Evolutionary conservation across 2,888 invertebrate species (phyloP), one percentile per base, ranked within the genome.

Genomic region (Hirtodrosophila confusa): DNA sequence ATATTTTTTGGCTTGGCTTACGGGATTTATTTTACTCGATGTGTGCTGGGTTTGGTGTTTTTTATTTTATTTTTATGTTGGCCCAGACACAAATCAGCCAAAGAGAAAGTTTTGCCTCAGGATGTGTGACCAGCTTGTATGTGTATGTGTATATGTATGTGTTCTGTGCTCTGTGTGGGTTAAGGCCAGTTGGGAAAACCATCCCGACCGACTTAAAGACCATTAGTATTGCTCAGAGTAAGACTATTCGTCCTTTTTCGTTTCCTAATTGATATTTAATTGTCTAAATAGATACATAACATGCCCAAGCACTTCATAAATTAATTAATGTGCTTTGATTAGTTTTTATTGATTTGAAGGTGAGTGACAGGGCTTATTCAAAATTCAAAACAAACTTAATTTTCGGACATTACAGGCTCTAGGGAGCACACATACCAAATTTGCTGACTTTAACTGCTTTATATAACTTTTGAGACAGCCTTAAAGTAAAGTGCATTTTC

Each of bases 1-100:
- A 86, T 84, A 86, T 74, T 80, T 79, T 79, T 78, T 74, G 71
- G 69, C 67, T 67, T n/a, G 62, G 64, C 53, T 71, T 51, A 53
- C 37, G 37, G 50, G 44, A 49, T 47, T 62, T 63, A 39, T 40
- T 40, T 54, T 35, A 56, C 24, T 57, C 39, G 41, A 53, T 36
- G 44, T 56, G 17, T 17, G 17, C 17, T 17, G 17, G 17, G 1
- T 17, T 17, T 17, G 17, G 17, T 17, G 17, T 48, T 47, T 56
- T 50, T 41, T 33, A 33, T 17, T 29, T 8, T 3, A 4, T 12
- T 23, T 31, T 12, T 35, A 27, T 41, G 23, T 31, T 51, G 45
- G 49, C 54, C 47, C 47, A 57, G 44, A 58, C 51, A 43, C 56
- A 82, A 58, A 65, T 60, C 47, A 57, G 17, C 17, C 8, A 4